These are phyloP conservation scores for Rhodophaea formosa DNA, from an alignment of 2,888 invertebrate genomes.

Conservation along the genomic window DNA sequence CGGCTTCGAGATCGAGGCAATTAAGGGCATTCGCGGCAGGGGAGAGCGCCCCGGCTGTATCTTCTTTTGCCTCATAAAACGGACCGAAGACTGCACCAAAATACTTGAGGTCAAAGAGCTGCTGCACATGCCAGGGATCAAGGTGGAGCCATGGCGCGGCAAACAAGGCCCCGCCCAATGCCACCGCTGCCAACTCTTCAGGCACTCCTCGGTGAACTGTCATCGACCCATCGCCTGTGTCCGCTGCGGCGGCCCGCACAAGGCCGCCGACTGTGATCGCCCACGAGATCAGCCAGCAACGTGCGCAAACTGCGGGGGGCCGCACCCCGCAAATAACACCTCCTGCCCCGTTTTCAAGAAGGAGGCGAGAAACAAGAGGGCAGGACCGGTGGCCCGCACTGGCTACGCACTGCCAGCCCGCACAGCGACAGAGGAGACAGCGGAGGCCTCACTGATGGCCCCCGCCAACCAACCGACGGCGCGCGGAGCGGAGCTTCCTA, in stretches of 20 bases:
- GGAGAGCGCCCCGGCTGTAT: too few relatives aligned
- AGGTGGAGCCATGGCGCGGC: too few relatives aligned
- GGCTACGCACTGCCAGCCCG: neutral
- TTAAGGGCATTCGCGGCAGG: too few relatives aligned
- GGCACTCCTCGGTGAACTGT: neutral
- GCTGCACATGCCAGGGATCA: too few relatives aligned
- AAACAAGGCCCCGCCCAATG: neutral
- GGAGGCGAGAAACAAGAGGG: constrained; percentile 22
- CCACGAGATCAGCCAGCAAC: too few relatives aligned
- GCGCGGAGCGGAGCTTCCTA: neutral
- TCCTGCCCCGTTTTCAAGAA: constrained; percentile 21
- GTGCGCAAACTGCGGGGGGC: constrained; percentile 24
- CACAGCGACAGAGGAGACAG: too few relatives aligned
- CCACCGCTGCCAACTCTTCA: neutral
- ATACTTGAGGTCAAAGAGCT: too few relatives aligned
- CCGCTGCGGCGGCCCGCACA: neutral
- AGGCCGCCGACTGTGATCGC: constrained; percentile 22
- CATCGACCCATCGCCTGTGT: neutral
- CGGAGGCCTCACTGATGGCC: neutral
- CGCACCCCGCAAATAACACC: constrained; percentile 24
- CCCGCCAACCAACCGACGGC: neutral
- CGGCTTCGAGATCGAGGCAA: too few relatives aligned
- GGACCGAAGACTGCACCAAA: too few relatives aligned
- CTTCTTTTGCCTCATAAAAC: too few relatives aligned
- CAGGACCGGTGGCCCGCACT: constrained; percentile 21